phyloP scores from a whole-genome alignment of 2,888 invertebrate genomes.

The Agriopis aurantiaria region DNA sequence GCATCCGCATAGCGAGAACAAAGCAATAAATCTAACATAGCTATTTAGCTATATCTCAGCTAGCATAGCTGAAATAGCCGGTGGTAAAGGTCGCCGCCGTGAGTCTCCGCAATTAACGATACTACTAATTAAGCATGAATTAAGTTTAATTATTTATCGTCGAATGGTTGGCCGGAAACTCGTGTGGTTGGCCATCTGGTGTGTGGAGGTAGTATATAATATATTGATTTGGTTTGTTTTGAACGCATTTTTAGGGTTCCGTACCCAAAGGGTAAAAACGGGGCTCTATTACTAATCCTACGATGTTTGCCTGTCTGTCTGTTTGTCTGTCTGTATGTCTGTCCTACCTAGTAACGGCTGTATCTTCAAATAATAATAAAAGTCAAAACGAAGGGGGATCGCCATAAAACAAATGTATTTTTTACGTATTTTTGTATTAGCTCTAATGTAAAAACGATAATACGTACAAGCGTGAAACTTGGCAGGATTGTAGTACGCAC shows the following conservation, averaged over 20 bases:
- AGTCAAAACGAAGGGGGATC: no score
- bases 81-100: conserved; percentile 67
- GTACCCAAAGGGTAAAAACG: no score
- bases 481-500: no score
- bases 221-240: conserved; percentile 9
- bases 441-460: no score
- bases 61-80: conserved; percentile 65
- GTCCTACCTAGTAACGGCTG: no score
- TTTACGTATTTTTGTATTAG: no score
- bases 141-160: conserved; percentile 59
- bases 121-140: conserved; percentile 78
- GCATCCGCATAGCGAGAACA: conserved; percentile 20
- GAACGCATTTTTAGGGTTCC: not conserved
- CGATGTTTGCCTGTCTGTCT: no score
- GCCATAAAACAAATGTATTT: no score
- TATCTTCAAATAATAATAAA: no score
- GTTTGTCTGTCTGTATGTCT: no score
- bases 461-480: no score
- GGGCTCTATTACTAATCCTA: no score
- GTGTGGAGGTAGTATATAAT: not conserved
- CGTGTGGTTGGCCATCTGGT: not conserved
- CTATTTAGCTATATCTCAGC: conserved; percentile 47
- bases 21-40: conserved; percentile 30
- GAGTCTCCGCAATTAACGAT: conserved; percentile 78
- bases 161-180: conserved; percentile 4